Percentiles rank a stretch among this genome's conserved stretches.
phyloP scores from a whole-genome alignment of 64 coral and sea anemone species.

The Porites lutea region DNA sequence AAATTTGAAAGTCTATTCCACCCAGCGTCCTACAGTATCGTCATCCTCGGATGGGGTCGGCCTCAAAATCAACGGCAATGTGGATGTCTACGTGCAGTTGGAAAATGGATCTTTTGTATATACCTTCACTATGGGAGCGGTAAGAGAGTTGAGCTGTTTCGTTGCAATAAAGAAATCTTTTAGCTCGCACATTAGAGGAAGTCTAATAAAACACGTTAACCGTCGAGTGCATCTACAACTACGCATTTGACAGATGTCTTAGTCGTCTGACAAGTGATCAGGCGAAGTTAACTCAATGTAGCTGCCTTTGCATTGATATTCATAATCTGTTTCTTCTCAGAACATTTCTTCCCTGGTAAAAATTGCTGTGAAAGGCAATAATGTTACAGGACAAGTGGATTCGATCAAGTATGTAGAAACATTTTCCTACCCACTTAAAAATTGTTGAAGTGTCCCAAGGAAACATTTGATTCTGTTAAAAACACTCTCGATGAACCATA shows the following conservation, averaged over 20 bases:
- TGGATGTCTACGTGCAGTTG: slow-evolving; percentile 54
- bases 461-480: no score
- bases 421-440: no score
- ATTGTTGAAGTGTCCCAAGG: no score
- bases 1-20: slow-evolving; percentile 67
- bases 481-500: no score
- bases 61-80: slow-evolving; percentile 66
- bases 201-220: no score
- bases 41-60: slow-evolving; percentile 59
- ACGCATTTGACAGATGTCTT: no score
- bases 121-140: slow-evolving; percentile 79
- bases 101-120: slow-evolving; percentile 75
- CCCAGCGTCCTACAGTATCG: slow-evolving; percentile 53
- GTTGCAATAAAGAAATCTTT: not conserved
- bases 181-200: no score
- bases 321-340: slow-evolving; percentile 13
- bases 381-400: slow-evolving; percentile 64
- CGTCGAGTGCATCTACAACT: no score
- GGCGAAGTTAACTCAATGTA: no score
- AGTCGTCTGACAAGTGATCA: no score
- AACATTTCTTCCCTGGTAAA: slow-evolving; percentile 60
- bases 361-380: slow-evolving; percentile 58
- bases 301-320: no score
- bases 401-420: slow-evolving; percentile 66
- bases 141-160: slow-evolving; percentile 10